Percentiles rank a stretch among this genome's conserved stretches.
phyloP scores from a whole-genome alignment of 2,797 vertebrate genomes.

The Vultur gryphus region DNA sequence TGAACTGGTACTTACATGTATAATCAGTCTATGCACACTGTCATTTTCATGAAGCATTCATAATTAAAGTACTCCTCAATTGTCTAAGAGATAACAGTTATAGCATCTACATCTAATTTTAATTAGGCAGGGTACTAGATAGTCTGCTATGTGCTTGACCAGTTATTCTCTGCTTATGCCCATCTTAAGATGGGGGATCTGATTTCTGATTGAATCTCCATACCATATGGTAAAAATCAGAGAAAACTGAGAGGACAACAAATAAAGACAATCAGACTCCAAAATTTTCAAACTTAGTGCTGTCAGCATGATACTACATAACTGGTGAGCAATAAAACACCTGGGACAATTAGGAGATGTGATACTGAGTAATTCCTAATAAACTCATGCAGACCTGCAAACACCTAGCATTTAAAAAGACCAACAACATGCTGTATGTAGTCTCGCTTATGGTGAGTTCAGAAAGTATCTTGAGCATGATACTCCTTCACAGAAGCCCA shows the following conservation, averaged over 20 bases:
- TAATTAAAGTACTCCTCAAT: background rate
- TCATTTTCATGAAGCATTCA: background rate
- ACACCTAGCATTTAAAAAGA: background rate
- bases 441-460: background rate
- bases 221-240: background rate
- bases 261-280: background rate
- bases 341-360: background rate
- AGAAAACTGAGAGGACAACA: background rate
- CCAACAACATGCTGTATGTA: background rate
- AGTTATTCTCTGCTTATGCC: background rate
- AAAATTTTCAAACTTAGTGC: background rate
- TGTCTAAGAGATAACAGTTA: background rate
- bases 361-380: background rate
- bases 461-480: background rate
- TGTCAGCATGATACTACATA: background rate
- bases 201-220: background rate
- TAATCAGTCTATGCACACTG: background rate
- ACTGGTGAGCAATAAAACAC: background rate
- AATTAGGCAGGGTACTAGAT: background rate
- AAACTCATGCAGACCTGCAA: background rate
- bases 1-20: background rate
- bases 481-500: background rate
- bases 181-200: background rate
- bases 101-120: background rate
- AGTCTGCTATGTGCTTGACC: background rate